Percentiles rank a stretch among this genome's conserved stretches.
phyloP scores from a whole-genome alignment of 2,888 invertebrate species.

The Heliconius hortense region DNA sequence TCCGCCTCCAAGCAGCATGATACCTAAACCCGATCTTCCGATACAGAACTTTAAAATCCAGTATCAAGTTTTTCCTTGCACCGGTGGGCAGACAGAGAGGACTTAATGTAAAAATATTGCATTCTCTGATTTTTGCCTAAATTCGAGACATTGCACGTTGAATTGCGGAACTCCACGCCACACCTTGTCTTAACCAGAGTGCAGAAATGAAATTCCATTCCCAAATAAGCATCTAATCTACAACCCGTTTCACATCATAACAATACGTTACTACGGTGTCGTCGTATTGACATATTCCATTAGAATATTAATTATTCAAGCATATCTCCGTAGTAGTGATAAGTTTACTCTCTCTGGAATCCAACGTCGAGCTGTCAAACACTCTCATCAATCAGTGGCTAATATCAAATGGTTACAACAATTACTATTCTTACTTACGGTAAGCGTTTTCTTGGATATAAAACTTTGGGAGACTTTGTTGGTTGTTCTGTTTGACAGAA shows the following conservation, averaged over 20 bases:
- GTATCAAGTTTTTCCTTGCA: no score
- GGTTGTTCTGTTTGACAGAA: background rate
- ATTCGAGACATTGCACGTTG: no score
- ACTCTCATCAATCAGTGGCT: slow-evolving; percentile 28
- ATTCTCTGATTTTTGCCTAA: no score
- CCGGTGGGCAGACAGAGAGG: no score
- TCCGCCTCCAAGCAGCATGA: no score
- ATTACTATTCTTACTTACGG: background rate
- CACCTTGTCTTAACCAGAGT: no score
- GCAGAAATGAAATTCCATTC: no score
- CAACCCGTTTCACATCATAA: background rate
- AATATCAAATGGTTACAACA: slow-evolving; percentile 21
- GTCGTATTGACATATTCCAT: background rate
- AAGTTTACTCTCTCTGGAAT: slow-evolving; percentile 14
- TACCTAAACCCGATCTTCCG: no score
- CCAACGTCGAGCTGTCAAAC: slow-evolving; percentile 21
- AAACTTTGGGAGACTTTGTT: background rate
- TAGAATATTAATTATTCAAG: slow-evolving; percentile 19
- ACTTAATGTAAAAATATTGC: no score
- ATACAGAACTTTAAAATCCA: no score
- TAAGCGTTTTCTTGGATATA: background rate
- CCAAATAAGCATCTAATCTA: no score
- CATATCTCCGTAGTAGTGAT: background rate
- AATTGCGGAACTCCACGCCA: no score
- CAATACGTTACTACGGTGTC: background rate